A percentile compares a stretch with the other conserved stretches of the same genome.
phyloP scores from a whole-genome alignment of 2,888 invertebrate species.

The Drosophila flavopinicola region DNA sequence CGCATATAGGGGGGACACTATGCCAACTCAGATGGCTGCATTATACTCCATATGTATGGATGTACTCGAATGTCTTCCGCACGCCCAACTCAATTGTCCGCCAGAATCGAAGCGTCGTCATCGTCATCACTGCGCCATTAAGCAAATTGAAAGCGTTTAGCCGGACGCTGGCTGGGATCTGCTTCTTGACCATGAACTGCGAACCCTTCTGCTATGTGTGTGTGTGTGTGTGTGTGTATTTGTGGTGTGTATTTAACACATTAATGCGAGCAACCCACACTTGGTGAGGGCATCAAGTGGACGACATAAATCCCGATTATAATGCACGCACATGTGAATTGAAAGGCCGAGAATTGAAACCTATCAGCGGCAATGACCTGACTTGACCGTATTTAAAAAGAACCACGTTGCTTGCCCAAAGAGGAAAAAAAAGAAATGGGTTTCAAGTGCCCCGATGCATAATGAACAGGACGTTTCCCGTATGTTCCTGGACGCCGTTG shows the following conservation, averaged over 20 bases:
- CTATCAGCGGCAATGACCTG: constrained; percentile 47
- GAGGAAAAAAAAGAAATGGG: constrained; percentile 60
- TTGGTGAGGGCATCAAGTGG: constrained; percentile 61
- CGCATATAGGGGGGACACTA: constrained; percentile 11
- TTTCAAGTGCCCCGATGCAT: constrained; percentile 70
- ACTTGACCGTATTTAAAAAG: constrained; percentile 37
- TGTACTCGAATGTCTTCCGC: constrained; percentile 58
- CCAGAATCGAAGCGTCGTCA: constrained; percentile 34
- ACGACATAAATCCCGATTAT: constrained; percentile 73
- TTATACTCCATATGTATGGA: neutral
- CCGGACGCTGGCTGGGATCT: constrained; percentile 51
- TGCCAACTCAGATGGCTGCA: neutral
- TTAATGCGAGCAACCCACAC: constrained; percentile 50
- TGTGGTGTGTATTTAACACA: constrained; percentile 68
- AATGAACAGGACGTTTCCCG: constrained; percentile 65
- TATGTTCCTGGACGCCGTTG: constrained; percentile 55
- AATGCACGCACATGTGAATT: constrained; percentile 69
- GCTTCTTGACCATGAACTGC: constrained; percentile 63
- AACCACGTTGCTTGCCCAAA: constrained; percentile 46
- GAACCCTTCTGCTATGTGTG: constrained; percentile 49
- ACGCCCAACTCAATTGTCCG: constrained; percentile 66
- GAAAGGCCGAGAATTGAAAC: constrained; percentile 45
- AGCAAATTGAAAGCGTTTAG: constrained; percentile 77
- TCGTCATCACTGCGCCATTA: constrained; percentile 65
- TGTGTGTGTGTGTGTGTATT: constrained; percentile 14